phyloP scores from a whole-genome alignment of 1,140 invertebrate species.

The Apolygus lucorum region DNA sequence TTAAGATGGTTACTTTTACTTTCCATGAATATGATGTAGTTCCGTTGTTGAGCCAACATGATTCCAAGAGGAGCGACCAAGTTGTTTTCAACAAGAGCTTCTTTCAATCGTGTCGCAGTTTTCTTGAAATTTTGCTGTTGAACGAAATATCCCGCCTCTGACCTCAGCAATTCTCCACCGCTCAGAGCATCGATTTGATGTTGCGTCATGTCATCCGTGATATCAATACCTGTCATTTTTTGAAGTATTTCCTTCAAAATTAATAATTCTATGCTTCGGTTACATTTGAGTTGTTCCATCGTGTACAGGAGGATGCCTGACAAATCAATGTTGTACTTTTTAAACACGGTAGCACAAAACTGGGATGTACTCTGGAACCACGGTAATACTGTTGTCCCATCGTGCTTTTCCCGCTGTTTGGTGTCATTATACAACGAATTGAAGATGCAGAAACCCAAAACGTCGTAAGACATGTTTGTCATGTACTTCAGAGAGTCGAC shows the following conservation, averaged over 20 bases:
- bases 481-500: conserved; percentile 97
- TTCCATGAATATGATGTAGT: conserved; percentile 83
- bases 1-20: conserved; percentile 85
- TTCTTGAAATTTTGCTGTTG: conserved; percentile 95
- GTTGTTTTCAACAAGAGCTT: conserved; percentile 84
- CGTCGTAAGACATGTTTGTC: conserved; percentile 91
- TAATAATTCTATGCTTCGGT: conserved; percentile 75
- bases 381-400: conserved; percentile 85
- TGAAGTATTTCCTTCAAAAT: conserved; percentile 97
- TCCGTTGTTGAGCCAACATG: conserved; percentile 92
- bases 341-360: conserved; percentile 91
- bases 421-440: conserved; percentile 75
- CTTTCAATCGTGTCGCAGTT: conserved; percentile 90
- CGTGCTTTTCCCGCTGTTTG: conserved; percentile 52
- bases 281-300: conserved; percentile 88
- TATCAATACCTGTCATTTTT: conserved; percentile 98
- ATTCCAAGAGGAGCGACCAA: conserved; percentile 88
- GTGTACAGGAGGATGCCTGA: conserved; percentile 93
- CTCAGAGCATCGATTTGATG: conserved; percentile 94
- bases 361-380: conserved; percentile 92
- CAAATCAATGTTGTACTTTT: conserved; percentile 95
- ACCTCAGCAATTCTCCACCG: conserved; percentile 88
- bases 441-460: conserved; percentile 90
- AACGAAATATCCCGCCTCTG: conserved; percentile 94
- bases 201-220: conserved; percentile 89